Percentiles rank a stretch among this genome's conserved stretches.
phyloP scores from a whole-genome alignment of 2,797 vertebrate genomes.

The Lindbergichthys nudifrons region DNA sequence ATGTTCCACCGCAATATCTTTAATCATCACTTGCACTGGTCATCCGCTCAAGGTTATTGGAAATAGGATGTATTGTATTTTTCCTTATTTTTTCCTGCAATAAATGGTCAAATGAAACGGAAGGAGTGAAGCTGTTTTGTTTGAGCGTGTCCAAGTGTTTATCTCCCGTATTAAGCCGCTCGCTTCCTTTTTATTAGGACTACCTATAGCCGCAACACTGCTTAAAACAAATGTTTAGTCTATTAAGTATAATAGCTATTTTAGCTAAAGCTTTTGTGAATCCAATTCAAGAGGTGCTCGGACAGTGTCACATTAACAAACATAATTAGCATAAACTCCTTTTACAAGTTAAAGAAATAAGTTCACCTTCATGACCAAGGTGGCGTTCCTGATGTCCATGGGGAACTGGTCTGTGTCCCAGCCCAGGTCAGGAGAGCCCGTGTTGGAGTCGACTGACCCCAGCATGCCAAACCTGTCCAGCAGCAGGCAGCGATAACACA shows the following conservation, averaged over 20 bases:
- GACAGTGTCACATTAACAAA: neutral
- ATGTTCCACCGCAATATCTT: no score
- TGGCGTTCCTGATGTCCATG: slow-evolving; percentile 81
- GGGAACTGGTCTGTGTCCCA: slow-evolving; percentile 84
- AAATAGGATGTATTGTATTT: no score
- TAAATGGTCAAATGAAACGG: no score
- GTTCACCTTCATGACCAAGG: slow-evolving; percentile 81
- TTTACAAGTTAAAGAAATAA: neutral
- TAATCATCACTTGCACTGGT: no score
- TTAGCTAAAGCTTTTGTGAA: neutral
- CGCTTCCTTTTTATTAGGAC: no score
- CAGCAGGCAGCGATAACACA: neutral
- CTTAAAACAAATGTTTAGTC: no score
- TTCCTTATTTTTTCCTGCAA: no score
- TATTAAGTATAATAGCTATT: neutral
- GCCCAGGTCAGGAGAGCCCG: slow-evolving; percentile 79
- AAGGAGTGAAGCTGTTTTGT: no score
- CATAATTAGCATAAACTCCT: neutral
- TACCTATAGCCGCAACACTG: no score
- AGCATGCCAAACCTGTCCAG: slow-evolving; percentile 78
- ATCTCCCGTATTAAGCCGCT: no score
- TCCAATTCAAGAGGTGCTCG: neutral
- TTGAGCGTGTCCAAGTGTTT: no score
- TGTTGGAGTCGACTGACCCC: slow-evolving; percentile 83
- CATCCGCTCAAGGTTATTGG: no score